Conservation (phyloP, 2,797 vertebrate species). For the Microchirus variegatus region DNA sequence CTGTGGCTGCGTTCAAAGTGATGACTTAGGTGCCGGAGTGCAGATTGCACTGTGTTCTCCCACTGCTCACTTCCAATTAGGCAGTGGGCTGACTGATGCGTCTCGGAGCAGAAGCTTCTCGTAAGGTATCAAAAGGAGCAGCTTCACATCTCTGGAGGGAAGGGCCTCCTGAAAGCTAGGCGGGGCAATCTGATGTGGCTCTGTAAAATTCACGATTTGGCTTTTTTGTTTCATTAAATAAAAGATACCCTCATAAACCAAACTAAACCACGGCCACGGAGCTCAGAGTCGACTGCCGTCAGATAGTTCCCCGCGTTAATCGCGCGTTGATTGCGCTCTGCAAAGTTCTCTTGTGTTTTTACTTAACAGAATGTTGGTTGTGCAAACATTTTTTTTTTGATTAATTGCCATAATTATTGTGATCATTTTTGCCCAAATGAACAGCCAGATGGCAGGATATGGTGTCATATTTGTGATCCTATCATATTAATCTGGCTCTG, state of each 20-base stretch:
- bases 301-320: constrained; percentile 13
- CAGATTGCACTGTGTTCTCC: constrained; percentile 75
- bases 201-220: constrained; percentile 48
- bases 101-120: constrained; percentile 76
- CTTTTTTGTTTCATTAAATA: constrained; percentile 42
- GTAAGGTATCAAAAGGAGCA: constrained; percentile 72
- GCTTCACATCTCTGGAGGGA: constrained; percentile 52
- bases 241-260: constrained; percentile 22
- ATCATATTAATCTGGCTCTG: constrained; percentile 79
- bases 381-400: constrained; percentile 81
- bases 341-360: constrained; percentile 68
- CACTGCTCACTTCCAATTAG: constrained; percentile 78
- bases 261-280: constrained; percentile 12
- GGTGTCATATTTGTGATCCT: constrained; percentile 80
- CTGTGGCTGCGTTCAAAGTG: constrained; percentile 63
- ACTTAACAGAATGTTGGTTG: constrained; percentile 77
- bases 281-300: constrained; percentile 16
- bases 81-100: constrained; percentile 70
- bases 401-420: constrained; percentile 84
- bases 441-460: constrained; percentile 82
- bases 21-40: constrained; percentile 69
- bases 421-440: constrained; percentile 83
- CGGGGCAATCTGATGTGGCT: constrained; percentile 44
- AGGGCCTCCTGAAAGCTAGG: constrained; percentile 50
- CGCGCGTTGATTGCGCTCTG: constrained; percentile 36